Percentiles rank a stretch among this genome's conserved stretches.
These are phyloP conservation scores for Anguilla megastoma DNA, from an alignment of 2,797 vertebrate species.

Conservation along the genomic window DNA sequence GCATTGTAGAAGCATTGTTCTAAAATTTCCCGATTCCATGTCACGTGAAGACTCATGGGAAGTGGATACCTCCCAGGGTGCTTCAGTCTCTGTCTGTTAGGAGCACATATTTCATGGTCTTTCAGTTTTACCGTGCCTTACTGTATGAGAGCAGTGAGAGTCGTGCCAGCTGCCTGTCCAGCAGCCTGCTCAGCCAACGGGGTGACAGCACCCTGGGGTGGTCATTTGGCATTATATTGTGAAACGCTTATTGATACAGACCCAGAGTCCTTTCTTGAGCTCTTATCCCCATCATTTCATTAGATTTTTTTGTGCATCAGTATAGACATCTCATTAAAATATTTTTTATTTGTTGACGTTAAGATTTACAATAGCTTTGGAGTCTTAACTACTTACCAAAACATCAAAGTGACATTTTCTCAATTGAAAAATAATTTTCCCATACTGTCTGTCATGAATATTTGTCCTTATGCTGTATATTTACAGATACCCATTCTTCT, in stretches of 20 bases:
- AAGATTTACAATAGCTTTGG: not conserved
- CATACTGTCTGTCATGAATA: not conserved
- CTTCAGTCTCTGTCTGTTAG: not conserved
- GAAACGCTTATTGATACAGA: not conserved
- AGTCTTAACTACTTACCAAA: not conserved
- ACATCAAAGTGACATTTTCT: not conserved
- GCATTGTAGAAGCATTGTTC: not conserved
- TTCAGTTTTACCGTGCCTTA: not conserved
- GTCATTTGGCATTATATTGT: not conserved
- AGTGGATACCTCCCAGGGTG: not conserved
- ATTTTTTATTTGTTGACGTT: not conserved
- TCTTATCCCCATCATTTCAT: not conserved
- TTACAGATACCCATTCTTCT: not conserved
- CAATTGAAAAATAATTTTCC: not conserved
- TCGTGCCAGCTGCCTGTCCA: not conserved
- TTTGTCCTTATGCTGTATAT: not conserved
- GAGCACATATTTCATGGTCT: not conserved
- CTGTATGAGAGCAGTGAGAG: not conserved
- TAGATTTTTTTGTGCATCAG: not conserved
- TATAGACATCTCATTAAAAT: not conserved
- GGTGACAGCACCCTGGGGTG: not conserved
- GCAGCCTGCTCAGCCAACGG: not conserved
- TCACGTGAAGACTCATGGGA: constrained; percentile 45
- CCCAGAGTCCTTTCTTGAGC: not conserved
- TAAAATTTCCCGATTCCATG: constrained; percentile 49